Conservation (phyloP, 2,113 vertebrate species). For the Nasalis larvatus region DNA sequence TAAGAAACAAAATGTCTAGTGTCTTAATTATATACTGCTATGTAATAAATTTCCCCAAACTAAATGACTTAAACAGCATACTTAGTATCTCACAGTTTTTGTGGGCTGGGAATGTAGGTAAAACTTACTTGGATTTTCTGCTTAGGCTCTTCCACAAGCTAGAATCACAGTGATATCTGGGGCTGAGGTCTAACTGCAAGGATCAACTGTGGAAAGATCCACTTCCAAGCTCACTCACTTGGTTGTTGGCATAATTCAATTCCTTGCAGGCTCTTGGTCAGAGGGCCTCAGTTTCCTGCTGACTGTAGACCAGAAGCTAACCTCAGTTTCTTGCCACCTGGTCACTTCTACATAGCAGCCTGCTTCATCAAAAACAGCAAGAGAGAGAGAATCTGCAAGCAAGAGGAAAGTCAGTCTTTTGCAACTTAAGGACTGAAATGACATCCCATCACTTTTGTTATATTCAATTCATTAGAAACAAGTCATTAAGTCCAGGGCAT, state of each 20-base stretch:
- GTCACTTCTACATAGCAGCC: neutral
- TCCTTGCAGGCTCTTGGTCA: neutral
- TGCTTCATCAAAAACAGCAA: neutral
- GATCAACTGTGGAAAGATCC: neutral
- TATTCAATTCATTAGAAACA: neutral
- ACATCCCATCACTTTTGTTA: neutral
- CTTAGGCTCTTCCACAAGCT: neutral
- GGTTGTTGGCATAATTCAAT: neutral
- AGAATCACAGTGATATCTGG: neutral
- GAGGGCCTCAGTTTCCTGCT: neutral
- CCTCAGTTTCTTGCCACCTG: neutral
- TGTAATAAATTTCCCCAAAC: neutral
- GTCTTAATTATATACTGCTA: neutral
- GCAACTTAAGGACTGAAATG: neutral
- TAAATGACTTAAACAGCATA: neutral
- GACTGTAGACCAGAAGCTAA: neutral
- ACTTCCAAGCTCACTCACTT: neutral
- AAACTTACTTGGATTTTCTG: neutral
- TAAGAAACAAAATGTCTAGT: neutral
- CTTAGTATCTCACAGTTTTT: neutral
- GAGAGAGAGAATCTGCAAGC: neutral
- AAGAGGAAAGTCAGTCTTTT: neutral
- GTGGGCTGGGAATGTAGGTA: neutral
- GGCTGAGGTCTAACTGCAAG: neutral
- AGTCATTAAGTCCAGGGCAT: neutral